Conservation (phyloP, 2,113 vertebrate genomes). For the Chloroceryle aenea region DNA sequence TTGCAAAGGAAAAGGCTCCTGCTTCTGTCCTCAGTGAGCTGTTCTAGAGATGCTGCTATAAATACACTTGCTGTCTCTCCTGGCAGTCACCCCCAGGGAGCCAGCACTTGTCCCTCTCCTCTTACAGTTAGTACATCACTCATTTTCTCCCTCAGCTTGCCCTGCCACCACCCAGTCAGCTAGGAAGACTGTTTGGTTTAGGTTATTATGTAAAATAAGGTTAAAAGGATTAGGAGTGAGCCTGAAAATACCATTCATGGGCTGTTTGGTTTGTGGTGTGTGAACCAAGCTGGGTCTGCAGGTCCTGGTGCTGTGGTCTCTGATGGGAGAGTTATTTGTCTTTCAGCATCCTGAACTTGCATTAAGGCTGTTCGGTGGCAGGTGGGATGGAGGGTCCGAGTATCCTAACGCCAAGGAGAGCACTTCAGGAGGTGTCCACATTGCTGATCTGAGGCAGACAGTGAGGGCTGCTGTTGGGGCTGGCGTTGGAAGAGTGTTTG, state of each 20-base stretch:
- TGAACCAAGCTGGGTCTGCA: neutral
- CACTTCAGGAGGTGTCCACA: neutral
- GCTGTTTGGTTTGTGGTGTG: neutral
- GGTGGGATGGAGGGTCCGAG: neutral
- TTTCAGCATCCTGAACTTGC: neutral
- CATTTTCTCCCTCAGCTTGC: neutral
- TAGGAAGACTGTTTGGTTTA: neutral
- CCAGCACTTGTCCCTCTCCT: neutral
- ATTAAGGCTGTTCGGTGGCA: neutral
- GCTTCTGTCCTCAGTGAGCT: neutral
- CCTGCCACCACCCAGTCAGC: neutral
- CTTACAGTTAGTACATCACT: neutral
- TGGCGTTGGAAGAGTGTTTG: neutral
- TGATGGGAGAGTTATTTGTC: neutral
- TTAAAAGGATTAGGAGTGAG: neutral
- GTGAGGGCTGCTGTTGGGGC: neutral
- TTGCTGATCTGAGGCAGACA: accelerated
- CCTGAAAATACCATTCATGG: neutral
- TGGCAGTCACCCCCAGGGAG: neutral
- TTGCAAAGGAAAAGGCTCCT: neutral
- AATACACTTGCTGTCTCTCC: neutral
- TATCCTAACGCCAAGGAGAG: neutral
- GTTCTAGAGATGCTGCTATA: neutral
- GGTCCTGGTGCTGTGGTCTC: neutral
- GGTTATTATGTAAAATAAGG: neutral